Evolutionary conservation across 2,888 invertebrate species (phyloP), one percentile per base, ranked within the genome.

Genomic region (Pterostichus niger): DNA sequence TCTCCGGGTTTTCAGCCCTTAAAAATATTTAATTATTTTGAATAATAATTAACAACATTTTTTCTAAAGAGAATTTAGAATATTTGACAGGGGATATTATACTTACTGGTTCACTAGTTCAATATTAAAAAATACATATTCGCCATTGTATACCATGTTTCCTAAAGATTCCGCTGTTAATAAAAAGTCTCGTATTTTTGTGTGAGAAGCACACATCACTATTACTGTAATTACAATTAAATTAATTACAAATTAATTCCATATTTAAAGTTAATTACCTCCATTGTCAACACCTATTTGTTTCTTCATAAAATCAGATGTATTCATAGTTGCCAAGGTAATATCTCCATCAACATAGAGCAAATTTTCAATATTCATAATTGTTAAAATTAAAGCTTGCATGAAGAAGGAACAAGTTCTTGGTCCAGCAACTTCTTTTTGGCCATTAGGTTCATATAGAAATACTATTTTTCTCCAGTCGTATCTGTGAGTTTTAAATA

Each of bases 41-140:
- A 24, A 24, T 24, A 24, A 24, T 24, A 24, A 24, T 24, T 24
- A 24, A 24, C 2, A 24, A 24, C 3, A 24, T 24, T 24, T 24
- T 24, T 24, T 24, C 24, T 24, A 24, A 24, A 24, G 24, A 2
- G 2, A 24, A 24, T 24, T 24, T 2, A 3, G 3, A 24, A 24
- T 3, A 3, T 24, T 2, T 24, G 1, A 24, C 24, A 24, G 24
- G n/a, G n/a, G n/a, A n/a, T n/a, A n/a, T 68, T 24, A 59, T 82
- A 90, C 94, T 94, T 91, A 99, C 99, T 97, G 97, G 85, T 97
- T 97, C 90, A 98, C 98, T 49, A 99, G 92, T 89, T 99, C 98
- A 87, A 99, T 97, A 90, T 98, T 99, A 91, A 99, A 97, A 92
- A 99, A 98, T 78, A 98, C 97, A 90, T 99, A 99, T 91, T 99